Evolutionary conservation across 2,113 vertebrate genomes (phyloP), one percentile per base, ranked within the genome.

Genomic region (Xenotilapia longispinis): DNA sequence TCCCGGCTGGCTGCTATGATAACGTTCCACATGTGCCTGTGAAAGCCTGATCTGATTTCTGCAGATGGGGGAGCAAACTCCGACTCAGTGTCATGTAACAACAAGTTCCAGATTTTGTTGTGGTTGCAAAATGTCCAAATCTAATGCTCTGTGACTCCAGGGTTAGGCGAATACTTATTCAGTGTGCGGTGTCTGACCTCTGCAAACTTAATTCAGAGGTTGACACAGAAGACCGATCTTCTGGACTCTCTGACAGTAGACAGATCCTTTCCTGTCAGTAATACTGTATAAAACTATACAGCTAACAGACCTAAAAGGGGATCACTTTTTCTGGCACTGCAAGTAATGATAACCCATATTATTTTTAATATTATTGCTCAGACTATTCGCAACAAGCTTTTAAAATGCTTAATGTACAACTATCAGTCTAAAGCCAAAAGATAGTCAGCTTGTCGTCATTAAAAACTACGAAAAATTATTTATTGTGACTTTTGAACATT

Each of bases 21-120:
- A 73, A 68, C 6, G 31, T 63, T 82, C 42, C 75, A 85, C n/a
- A 63, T 83, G 70, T 17, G 47, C 40, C 75, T 75, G 58, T 87
- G 73, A 89, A 87, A 83, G 60, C 55, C 82, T 73, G 86, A 88
- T 93, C 68, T 87, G 82, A 86, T 85, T 90, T 94, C 80, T 90
- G 87, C 85, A 92, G 81, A 90, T 79, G 80, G 47, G 84, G 84
- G 63, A 79, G 81, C 82, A 90, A 87, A 86, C 38, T 42, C 33
- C 6, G 9, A 23, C 83, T 82, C 82, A 23, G 79, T 31, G 49
- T 84, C n/a, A 23, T 45, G 10, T 85, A 94, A 92, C 87, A 86
- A 70, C 88, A 86, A 70, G 21, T 90, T 92, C 89, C 94, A 94
- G 88, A 94, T 70, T 94, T 78, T 81, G 83, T 90, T 87, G 87